Conservation (phyloP, 2,888 invertebrate genomes). For the Tolmerus cingulatus region DNA sequence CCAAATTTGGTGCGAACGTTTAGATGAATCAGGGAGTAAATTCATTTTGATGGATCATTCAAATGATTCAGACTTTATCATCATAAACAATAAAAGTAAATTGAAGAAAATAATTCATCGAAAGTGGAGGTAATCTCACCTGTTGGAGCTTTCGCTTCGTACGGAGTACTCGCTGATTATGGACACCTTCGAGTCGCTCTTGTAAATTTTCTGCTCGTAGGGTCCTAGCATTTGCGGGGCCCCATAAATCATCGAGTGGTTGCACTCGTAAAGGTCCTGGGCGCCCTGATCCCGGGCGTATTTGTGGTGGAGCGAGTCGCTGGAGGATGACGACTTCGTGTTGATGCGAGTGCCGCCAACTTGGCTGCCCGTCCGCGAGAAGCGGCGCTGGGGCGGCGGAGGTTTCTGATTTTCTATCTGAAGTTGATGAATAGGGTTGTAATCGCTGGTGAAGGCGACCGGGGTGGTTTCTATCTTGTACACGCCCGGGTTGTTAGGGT, state of each 20-base stretch:
- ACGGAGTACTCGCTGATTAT: constrained; percentile 62
- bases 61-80: neutral
- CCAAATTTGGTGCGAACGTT: neutral
- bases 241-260: constrained; percentile 57
- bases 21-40: neutral
- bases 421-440: constrained; percentile 61
- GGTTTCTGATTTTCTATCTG: constrained; percentile 51
- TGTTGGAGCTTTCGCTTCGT: constrained; percentile 59
- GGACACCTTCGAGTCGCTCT: constrained; percentile 62
- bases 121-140: neutral
- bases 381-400: constrained; percentile 49
- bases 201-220: constrained; percentile 61
- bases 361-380: constrained; percentile 37
- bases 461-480: constrained; percentile 64
- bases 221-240: constrained; percentile 55
- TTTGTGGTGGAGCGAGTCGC: constrained; percentile 61
- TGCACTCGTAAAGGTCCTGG: constrained; percentile 48
- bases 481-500: constrained; percentile 63
- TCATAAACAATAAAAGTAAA: neutral
- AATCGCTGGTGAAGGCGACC: constrained; percentile 63
- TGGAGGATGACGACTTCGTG: constrained; percentile 63
- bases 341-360: constrained; percentile 52
- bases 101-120: neutral
- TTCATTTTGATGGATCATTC: neutral
- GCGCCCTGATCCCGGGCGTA: constrained; percentile 44